Evolutionary conservation across 2,113 vertebrate species (phyloP).

Genomic region (Thermophis baileyi): DNA sequence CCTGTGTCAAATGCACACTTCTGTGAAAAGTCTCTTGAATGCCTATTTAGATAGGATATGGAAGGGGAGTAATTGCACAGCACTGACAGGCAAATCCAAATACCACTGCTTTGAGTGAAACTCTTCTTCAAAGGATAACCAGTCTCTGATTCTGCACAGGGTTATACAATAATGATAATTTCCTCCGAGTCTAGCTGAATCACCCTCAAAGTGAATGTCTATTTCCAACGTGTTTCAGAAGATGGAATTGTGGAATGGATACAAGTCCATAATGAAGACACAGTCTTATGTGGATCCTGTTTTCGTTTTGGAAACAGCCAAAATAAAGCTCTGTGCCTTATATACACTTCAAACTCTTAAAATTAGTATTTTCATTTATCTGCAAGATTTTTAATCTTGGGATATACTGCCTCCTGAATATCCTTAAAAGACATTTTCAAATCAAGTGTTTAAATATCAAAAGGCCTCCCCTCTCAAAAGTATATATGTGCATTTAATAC

Average conservation of each 20-base stretch:
- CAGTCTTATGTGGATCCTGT: background rate
- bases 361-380: conserved; percentile 34
- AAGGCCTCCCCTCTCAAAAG: conserved; percentile 47
- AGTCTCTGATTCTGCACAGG: background rate
- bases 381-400: conserved; percentile 27
- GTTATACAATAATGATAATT: background rate
- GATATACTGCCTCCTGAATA: conserved; percentile 24
- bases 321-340: background rate
- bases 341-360: background rate
- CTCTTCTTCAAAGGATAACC: background rate
- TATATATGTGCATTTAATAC: background rate
- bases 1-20: background rate
- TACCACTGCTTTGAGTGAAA: background rate
- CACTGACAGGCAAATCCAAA: background rate
- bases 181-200: background rate
- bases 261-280: background rate
- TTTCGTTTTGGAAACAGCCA: background rate
- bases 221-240: background rate
- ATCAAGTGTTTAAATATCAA: conserved; percentile 53
- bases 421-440: conserved; percentile 24
- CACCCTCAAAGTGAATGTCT: background rate
- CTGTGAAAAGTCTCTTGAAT: background rate
- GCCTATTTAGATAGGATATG: background rate
- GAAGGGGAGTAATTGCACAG: background rate
- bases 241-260: background rate